Evolutionary conservation across 2,797 vertebrate genomes (phyloP).

Genomic region (Natrix natrix): DNA sequence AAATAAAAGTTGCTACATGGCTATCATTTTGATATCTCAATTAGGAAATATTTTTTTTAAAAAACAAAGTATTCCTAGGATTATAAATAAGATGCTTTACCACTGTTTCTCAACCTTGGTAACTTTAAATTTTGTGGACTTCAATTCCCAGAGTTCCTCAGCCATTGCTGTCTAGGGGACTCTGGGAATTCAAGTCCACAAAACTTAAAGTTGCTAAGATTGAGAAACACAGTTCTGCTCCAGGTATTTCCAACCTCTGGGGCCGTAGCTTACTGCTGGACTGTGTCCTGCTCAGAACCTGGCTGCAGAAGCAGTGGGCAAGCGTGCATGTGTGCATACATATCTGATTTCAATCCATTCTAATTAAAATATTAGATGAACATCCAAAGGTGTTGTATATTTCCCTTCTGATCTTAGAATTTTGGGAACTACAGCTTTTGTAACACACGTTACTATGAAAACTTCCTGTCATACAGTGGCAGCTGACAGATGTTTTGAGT

Average conservation of each 20-base stretch:
- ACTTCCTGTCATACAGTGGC: conserved; percentile 27
- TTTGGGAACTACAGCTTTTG: conserved; percentile 26
- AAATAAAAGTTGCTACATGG: conserved; percentile 18
- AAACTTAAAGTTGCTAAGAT: too few relatives aligned
- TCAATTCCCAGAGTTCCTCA: too few relatives aligned
- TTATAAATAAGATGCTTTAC: not conserved
- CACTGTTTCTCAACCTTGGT: rapidly evolving
- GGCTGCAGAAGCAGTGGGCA: too few relatives aligned
- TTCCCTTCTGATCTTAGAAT: not conserved
- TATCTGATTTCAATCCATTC: not conserved
- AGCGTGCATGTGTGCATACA: too few relatives aligned
- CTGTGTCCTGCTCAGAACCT: too few relatives aligned
- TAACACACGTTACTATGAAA: conserved; percentile 9
- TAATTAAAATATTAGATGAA: not conserved
- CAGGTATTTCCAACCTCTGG: too few relatives aligned
- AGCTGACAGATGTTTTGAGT: conserved; percentile 43
- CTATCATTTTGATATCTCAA: not conserved
- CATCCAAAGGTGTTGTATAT: not conserved
- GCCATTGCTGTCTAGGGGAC: too few relatives aligned
- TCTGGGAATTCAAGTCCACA: too few relatives aligned
- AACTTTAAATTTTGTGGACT: too few relatives aligned
- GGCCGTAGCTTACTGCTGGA: too few relatives aligned
- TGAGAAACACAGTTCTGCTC: too few relatives aligned
- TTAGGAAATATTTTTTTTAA: not conserved
- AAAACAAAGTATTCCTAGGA: not conserved